Evolutionary conservation across 2,888 invertebrate genomes (phyloP), one percentile per base, ranked within the genome.

Genomic region (Microctonus aethiopoides): DNA sequence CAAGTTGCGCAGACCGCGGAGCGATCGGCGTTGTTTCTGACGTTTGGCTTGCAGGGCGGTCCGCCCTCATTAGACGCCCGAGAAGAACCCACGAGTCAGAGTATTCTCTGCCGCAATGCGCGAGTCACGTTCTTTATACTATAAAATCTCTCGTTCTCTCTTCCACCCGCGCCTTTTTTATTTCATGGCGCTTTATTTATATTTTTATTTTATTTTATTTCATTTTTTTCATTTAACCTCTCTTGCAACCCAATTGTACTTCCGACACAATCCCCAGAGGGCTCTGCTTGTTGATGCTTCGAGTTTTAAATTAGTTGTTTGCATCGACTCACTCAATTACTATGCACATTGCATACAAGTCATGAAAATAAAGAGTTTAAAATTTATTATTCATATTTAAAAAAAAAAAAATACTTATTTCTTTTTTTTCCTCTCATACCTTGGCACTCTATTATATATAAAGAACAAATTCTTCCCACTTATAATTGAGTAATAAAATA

Each of bases 31-130:
- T 52, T 46, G 60, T 20, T 63, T 56, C 57, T 71, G 64, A 73
- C 51, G 59, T 68, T 66, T 67, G 71, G 73, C 75, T 73, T 76
- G 72, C 80, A 79, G 76, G 80, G 79, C 78, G 80, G 80, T 80
- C 80, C 72, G 75, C 72, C 73, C 80, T 80, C 80, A 79, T 80
- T 80, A 80, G 77, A 77, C 72, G 77, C 69, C 61, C 51, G 68
- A 62, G 59, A 54, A 51, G 68, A 68, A 67, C 67, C 63, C 66
- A 72, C 74, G 20, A 46, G 46, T 46, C 67, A 71, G 41, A 68
- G 46, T 29, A 54, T 67, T 68, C 29, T 70, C 59, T 52, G 52
- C 62, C 56, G 52, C 20, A 34, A 61, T 39, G 10, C 46, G 61
- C 61, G 41, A 51, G 57, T 70, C 54, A 56, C 66, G 51, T 60